A percentile compares a stretch with the other conserved stretches of the same genome.
These are phyloP conservation scores for Salvelinus namaycush DNA, from an alignment of 2,113 vertebrate species.

Conservation along the genomic window DNA sequence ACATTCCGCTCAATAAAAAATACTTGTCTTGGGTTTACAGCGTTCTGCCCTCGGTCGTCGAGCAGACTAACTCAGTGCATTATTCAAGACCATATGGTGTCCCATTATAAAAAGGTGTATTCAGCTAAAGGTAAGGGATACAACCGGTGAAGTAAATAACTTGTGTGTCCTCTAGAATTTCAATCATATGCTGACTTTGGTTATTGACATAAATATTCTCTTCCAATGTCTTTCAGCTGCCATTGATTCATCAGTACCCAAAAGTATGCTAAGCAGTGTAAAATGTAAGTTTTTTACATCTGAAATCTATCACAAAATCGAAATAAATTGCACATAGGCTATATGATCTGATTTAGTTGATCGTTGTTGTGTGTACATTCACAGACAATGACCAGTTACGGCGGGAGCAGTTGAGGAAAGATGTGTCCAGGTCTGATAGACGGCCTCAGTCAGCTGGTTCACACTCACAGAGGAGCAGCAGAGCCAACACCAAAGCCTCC, in stretches of 20 bases:
- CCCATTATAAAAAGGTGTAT: constrained; percentile 93
- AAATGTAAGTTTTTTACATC: constrained; percentile 81
- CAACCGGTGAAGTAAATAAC: constrained; percentile 7
- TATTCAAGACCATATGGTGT: constrained; percentile 89
- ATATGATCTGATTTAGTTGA: neutral
- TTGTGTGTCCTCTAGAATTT: too few relatives aligned
- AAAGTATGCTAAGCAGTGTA: constrained; percentile 82
- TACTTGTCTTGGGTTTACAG: constrained; percentile 52
- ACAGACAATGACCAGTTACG: constrained; percentile 88
- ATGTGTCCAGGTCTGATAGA: constrained; percentile 55
- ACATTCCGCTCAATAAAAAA: neutral
- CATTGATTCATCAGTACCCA: constrained; percentile 85
- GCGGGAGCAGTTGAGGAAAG: constrained; percentile 78
- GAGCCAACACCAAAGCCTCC: constrained; percentile 56
- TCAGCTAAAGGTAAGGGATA: constrained; percentile 87
- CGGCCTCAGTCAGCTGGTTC: constrained; percentile 50
- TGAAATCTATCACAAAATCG: neutral
- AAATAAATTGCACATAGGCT: neutral
- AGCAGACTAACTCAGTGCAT: constrained; percentile 80
- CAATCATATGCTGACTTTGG: too few relatives aligned
- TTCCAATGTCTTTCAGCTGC: constrained; percentile 71
- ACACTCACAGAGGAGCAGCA: constrained; percentile 63
- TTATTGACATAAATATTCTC: too few relatives aligned
- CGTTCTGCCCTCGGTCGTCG: constrained; percentile 78
- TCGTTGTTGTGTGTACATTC: constrained; percentile 15